Evolutionary conservation across 2,888 invertebrate species (phyloP), one percentile per base, ranked within the genome.

Genomic region (Disparrhopalites patrizii): DNA sequence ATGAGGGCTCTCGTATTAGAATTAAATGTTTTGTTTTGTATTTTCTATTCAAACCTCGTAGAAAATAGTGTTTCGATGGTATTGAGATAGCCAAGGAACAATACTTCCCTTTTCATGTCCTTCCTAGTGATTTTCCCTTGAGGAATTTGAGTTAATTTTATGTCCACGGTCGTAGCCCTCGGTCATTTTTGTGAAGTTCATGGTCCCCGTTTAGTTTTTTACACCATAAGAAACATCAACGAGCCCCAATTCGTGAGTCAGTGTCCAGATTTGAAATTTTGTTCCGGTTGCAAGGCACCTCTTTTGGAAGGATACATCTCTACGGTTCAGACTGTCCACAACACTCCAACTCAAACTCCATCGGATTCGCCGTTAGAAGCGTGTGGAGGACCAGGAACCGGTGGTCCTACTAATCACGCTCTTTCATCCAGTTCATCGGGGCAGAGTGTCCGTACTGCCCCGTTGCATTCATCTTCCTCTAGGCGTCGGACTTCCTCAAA

Each of bases 121-220:
- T 58, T 38, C 43, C 43, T 58, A 18, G 15, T 43, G 58, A 23
- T 23, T 30, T 58, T 54, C 62, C 60, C 62, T 43, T 51, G 63
- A 67, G 54, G 54, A 54, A 54, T 54, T 54, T 54, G 54, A 52
- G 5, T 58, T 58, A 28, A 43, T 70, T 75, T 69, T 68, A 75
- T 75, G 75, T 73, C 73, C 68, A 73, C 75, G 63, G 75, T 75
- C 57, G 75, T 73, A 68, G 72, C 72, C 40, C 72, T 75, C 70
- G 75, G 75, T 70, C 75, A 75, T 62, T 75, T 75, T 70, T 75
- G 75, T 68, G 73, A 75, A 69, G 73, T 75, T 61, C 75, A 75
- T 65, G 75, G 75, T 62, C 75, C 75, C 68, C 73, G 75, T 63
- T 67, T 75, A 65, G 75, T 75, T 68, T 72, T 75, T 62, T 74